Conservation (phyloP, 2,888 invertebrate genomes). For the Phania funesta region DNA sequence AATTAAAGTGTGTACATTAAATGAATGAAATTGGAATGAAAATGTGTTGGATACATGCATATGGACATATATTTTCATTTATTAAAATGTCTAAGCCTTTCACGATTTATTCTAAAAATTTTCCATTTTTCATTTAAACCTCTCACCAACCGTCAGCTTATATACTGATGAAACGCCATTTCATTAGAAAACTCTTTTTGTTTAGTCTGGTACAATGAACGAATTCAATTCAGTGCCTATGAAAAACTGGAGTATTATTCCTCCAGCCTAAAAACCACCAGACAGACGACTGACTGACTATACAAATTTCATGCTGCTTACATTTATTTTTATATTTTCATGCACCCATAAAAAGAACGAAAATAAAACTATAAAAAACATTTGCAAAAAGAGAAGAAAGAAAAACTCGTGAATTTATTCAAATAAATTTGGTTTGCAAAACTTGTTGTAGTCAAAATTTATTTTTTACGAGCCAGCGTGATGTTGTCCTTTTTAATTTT, state of each 20-base stretch:
- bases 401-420: conserved; percentile 3
- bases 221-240: conserved; percentile 35
- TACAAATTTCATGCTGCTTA: conserved; percentile 7
- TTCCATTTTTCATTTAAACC: neutral
- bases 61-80: neutral
- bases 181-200: conserved; percentile 27
- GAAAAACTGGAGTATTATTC: neutral
- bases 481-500: no score
- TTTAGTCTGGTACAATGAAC: conserved; percentile 10
- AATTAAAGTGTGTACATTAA: neutral
- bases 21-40: neutral
- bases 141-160: neutral
- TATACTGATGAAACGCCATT: conserved; percentile 25
- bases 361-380: neutral
- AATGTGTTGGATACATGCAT: neutral
- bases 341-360: neutral
- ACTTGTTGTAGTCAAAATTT: no score
- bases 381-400: neutral
- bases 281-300: conserved; percentile 45
- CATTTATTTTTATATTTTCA: neutral
- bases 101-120: neutral
- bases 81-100: neutral
- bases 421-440: conserved; percentile 1
- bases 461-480: no score
- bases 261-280: conserved; percentile 40